These are phyloP conservation scores for Trachops cirrhosus DNA, from an alignment of 2,797 vertebrate genomes.

Conservation along the genomic window DNA sequence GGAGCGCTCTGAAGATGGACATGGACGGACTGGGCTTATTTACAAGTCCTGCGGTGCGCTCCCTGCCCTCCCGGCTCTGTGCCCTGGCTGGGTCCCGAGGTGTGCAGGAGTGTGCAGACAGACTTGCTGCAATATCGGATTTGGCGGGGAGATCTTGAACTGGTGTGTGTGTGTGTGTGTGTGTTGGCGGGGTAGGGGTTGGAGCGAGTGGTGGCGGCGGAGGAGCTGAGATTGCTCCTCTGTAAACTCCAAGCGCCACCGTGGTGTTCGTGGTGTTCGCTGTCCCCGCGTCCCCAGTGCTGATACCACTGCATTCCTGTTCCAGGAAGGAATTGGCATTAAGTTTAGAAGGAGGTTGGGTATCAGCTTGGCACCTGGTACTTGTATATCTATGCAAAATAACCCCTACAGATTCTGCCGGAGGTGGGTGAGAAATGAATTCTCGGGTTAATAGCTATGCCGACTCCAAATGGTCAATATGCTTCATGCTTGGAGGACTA, in stretches of 20 bases:
- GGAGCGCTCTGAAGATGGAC: conserved; percentile 8
- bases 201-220: neutral
- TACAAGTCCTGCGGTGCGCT: conserved; percentile 54
- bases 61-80: conserved; percentile 1
- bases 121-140: conserved; percentile 78
- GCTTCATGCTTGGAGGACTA: conserved; percentile 72
- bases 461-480: conserved; percentile 69
- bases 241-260: conserved; percentile 62
- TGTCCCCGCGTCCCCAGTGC: conserved; percentile 66
- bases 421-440: neutral
- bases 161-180: neutral
- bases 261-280: conserved; percentile 51
- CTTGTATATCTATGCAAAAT: conserved; percentile 52
- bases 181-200: neutral
- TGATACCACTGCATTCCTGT: conserved; percentile 65
- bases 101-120: conserved; percentile 72
- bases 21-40: neutral
- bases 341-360: conserved; percentile 63
- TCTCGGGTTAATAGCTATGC: conserved; percentile 38
- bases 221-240: conserved; percentile 49
- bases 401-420: neutral
- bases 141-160: neutral
- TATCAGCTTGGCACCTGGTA: conserved; percentile 13
- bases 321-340: conserved; percentile 55
- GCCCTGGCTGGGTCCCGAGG: conserved; percentile 49